Percentiles rank a stretch among this genome's conserved stretches.
Conservation (phyloP, 2,797 vertebrate genomes). For the Botia kubotai region DNA sequence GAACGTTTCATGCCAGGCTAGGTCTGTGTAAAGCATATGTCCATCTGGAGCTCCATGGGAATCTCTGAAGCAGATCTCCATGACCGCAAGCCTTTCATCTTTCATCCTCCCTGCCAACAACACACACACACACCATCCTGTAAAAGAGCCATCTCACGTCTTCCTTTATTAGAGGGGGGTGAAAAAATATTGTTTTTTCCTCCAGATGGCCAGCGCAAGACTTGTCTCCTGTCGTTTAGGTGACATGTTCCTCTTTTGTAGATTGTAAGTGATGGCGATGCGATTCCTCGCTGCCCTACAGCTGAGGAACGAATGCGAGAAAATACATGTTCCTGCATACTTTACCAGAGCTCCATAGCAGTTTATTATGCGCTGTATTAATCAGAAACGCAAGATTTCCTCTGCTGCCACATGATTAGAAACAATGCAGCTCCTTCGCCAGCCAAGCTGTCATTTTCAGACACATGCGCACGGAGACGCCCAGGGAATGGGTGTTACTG, state of each 20-base stretch:
- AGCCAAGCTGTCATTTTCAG: constrained; percentile 35
- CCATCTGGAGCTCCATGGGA: constrained; percentile 12
- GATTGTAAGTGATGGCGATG: constrained; percentile 45
- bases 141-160: constrained; percentile 34
- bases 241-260: constrained; percentile 49
- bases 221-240: constrained; percentile 55
- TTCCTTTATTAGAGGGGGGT: constrained; percentile 55
- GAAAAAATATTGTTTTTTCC: constrained; percentile 59
- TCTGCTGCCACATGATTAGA: constrained; percentile 17
- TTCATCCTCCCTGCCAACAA: constrained; percentile 40
- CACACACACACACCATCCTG: constrained; percentile 23
- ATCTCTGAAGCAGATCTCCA: constrained; percentile 45
- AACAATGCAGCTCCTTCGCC: constrained; percentile 24
- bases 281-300: background rate
- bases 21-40: constrained; percentile 40
- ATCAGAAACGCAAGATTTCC: constrained; percentile 23
- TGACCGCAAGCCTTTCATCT: constrained; percentile 44
- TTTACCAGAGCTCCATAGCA: background rate
- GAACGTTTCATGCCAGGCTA: constrained; percentile 21
- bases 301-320: background rate
- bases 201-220: constrained; percentile 54
- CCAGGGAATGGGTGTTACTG: constrained; percentile 44
- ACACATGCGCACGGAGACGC: constrained; percentile 17
- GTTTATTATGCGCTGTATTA: background rate
- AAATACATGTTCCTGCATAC: background rate